These are phyloP conservation scores for Hemitrygon akajei DNA, from an alignment of 2,797 vertebrate species.

Conservation along the genomic window DNA sequence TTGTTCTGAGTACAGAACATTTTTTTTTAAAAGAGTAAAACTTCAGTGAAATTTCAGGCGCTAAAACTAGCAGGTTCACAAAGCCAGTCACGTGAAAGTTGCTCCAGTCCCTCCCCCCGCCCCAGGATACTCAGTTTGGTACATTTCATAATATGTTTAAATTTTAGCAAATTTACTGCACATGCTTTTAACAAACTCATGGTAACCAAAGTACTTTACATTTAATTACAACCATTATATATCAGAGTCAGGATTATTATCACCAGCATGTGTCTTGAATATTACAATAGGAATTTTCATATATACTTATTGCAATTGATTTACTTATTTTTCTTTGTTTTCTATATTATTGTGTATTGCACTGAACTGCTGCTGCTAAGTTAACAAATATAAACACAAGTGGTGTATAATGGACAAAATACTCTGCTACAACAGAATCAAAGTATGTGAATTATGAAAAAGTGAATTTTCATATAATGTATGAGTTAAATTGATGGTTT, in stretches of 20 bases:
- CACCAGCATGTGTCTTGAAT: too few relatives aligned
- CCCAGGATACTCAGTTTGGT: too few relatives aligned
- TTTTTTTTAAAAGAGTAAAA: background rate
- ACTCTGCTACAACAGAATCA: background rate
- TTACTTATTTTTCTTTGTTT: too few relatives aligned
- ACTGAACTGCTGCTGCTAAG: too few relatives aligned
- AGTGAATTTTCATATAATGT: background rate
- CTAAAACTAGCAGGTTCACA: background rate
- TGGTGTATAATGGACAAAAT: background rate
- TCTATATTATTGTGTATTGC: too few relatives aligned
- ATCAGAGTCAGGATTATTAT: too few relatives aligned
- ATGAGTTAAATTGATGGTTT: too few relatives aligned
- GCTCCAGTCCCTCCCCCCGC: too few relatives aligned
- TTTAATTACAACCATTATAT: background rate
- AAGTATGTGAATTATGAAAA: background rate
- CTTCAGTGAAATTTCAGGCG: background rate
- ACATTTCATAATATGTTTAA: background rate
- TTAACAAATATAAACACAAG: background rate
- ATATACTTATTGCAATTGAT: too few relatives aligned
- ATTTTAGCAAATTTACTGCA: too few relatives aligned
- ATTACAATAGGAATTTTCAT: too few relatives aligned
- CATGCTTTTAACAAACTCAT: background rate
- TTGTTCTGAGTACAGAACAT: too few relatives aligned
- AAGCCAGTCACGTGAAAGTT: background rate
- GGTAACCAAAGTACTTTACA: background rate